Evolutionary conservation across 1,140 invertebrate genomes (phyloP).

Genomic region (Lucilia sericata): DNA sequence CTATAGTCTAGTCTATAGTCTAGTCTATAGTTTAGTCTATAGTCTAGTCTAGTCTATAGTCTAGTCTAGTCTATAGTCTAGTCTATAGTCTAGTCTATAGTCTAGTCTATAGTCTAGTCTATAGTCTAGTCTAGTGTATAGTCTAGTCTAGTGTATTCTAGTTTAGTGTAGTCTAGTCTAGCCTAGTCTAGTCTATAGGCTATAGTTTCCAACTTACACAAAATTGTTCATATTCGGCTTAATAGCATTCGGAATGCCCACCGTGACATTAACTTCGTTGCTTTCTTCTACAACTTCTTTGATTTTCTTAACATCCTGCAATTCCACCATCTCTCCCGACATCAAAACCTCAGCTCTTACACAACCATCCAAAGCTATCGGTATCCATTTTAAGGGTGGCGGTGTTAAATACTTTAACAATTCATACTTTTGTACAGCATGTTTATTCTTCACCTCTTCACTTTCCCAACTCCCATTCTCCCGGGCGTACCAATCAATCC

Average conservation of each 20-base stretch:
- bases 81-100: no score
- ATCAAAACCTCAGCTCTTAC: constrained; percentile 60
- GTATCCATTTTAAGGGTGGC: constrained; percentile 63
- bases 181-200: no score
- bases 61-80: no score
- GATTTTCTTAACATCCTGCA: constrained; percentile 28
- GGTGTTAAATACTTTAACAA: constrained; percentile 63
- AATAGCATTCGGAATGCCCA: constrained; percentile 57
- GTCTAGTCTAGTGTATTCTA: no score
- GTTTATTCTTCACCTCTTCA: constrained; percentile 34
- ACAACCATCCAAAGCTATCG: constrained; percentile 53
- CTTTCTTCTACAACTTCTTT: background rate
- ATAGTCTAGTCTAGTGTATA: no score
- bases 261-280: constrained; percentile 24
- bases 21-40: no score
- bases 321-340: constrained; percentile 60
- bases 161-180: no score
- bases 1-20: no score
- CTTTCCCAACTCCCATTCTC: constrained; percentile 35
- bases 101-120: no score
- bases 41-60: no score
- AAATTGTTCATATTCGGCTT: constrained; percentile 61
- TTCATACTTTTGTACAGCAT: constrained; percentile 48
- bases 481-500: constrained; percentile 44
- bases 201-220: constrained; percentile 61